Evolutionary conservation across 2,888 invertebrate genomes (phyloP).

Genomic region (Schrankia costaestrigalis): DNA sequence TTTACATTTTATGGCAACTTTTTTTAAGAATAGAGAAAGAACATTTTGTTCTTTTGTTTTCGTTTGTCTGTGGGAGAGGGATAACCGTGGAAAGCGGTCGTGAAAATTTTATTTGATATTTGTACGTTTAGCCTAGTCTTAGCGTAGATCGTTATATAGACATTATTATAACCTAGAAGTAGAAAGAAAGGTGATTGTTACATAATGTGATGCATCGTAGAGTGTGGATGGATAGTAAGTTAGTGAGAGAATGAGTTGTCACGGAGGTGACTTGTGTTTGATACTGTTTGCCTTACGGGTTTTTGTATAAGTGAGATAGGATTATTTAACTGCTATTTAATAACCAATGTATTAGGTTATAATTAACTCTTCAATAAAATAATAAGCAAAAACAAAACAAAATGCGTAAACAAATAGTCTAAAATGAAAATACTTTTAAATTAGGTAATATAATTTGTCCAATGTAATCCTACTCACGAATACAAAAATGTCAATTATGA

Average conservation of each 20-base stretch:
- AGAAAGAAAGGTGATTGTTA: constrained; percentile 58
- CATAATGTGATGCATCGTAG: constrained; percentile 61
- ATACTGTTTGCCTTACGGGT: constrained; percentile 43
- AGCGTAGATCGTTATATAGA: constrained; percentile 38
- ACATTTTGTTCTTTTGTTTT: no score
- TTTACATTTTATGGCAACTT: no score
- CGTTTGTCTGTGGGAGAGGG: constrained; percentile 6
- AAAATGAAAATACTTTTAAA: no score
- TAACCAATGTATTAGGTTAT: no score
- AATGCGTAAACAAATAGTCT: no score
- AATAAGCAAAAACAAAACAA: no score
- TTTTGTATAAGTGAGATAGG: constrained; percentile 38
- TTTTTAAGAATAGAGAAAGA: no score
- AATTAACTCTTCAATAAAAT: no score
- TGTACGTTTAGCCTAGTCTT: constrained; percentile 24
- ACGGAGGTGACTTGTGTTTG: constrained; percentile 28
- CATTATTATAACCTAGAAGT: constrained; percentile 40
- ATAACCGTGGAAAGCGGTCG: constrained; percentile 4
- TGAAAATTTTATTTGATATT: constrained; percentile 10
- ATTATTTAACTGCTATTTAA: no score
- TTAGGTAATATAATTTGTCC: neutral
- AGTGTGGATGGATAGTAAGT: constrained; percentile 24
- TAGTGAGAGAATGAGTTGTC: constrained; percentile 26
- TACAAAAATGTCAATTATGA: constrained; percentile 22
- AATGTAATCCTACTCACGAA: constrained; percentile 21